Evolutionary conservation across 2,113 vertebrate genomes (phyloP).

Genomic region (Tricholaema leucomelas): DNA sequence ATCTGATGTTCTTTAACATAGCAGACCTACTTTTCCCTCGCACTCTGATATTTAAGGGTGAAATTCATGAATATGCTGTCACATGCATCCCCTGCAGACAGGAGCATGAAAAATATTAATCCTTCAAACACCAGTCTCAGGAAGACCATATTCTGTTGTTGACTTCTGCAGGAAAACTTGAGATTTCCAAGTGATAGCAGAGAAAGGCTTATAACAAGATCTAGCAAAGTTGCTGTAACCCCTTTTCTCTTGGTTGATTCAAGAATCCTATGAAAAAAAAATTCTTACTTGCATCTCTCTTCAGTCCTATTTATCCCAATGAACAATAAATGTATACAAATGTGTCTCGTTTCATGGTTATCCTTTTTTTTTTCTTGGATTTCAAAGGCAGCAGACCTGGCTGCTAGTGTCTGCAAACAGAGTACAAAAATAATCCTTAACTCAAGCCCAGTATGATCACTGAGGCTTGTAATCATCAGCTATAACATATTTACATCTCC

Average conservation of each 20-base stretch:
- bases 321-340: not conserved
- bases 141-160: not conserved
- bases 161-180: not conserved
- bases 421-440: constrained; percentile 30
- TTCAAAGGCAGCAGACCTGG: not conserved
- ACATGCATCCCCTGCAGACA: not conserved
- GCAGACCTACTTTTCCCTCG: not conserved
- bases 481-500: constrained; percentile 57
- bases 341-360: not conserved
- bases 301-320: not conserved
- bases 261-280: not conserved
- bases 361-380: not conserved
- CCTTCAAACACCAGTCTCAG: not conserved
- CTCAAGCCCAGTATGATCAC: constrained; percentile 17
- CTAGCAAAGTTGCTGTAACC: not conserved
- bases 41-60: not conserved
- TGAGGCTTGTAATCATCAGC: constrained; percentile 34
- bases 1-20: not conserved
- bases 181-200: not conserved
- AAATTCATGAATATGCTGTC: accelerated
- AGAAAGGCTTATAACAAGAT: not conserved
- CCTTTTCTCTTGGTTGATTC: not conserved
- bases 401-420: not conserved
- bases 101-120: not conserved
- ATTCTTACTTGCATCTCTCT: not conserved